A percentile compares a stretch with the other conserved stretches of the same genome.
Conservation (phyloP, 2,888 invertebrate genomes). For the Ormyrus labotus region DNA sequence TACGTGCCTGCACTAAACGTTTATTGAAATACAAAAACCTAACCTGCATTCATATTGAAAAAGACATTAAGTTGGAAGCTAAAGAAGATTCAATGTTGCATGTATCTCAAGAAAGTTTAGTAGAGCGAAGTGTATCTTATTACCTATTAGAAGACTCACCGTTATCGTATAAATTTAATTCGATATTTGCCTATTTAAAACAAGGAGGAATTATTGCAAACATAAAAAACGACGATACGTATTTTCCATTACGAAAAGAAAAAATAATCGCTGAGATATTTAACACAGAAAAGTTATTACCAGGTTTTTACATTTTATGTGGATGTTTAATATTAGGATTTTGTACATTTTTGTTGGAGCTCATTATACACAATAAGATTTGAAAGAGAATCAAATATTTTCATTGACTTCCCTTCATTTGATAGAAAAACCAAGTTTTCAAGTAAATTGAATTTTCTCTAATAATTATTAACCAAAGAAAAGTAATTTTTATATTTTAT, state of each 20-base stretch:
- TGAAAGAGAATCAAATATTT: too few relatives aligned
- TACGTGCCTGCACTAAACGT: background rate
- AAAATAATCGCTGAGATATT: background rate
- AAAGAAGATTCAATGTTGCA: background rate
- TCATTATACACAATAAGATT: too few relatives aligned
- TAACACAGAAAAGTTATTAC: background rate
- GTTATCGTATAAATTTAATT: background rate
- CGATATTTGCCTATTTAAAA: background rate
- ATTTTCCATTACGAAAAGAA: background rate
- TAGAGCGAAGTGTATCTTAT: background rate
- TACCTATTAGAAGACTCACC: background rate
- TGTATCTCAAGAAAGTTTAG: background rate
- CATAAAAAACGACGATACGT: background rate
- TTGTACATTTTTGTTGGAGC: background rate
- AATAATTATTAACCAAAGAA: too few relatives aligned
- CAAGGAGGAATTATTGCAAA: background rate
- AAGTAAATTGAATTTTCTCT: too few relatives aligned
- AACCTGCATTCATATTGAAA: background rate
- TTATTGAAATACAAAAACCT: background rate
- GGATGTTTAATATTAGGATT: background rate
- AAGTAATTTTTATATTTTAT: too few relatives aligned
- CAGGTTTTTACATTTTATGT: background rate
- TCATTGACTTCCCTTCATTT: too few relatives aligned
- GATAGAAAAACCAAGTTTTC: too few relatives aligned
- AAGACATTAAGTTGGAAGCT: background rate